phyloP scores from a whole-genome alignment of 1,140 invertebrate genomes.

The Hyphantria cunea region DNA sequence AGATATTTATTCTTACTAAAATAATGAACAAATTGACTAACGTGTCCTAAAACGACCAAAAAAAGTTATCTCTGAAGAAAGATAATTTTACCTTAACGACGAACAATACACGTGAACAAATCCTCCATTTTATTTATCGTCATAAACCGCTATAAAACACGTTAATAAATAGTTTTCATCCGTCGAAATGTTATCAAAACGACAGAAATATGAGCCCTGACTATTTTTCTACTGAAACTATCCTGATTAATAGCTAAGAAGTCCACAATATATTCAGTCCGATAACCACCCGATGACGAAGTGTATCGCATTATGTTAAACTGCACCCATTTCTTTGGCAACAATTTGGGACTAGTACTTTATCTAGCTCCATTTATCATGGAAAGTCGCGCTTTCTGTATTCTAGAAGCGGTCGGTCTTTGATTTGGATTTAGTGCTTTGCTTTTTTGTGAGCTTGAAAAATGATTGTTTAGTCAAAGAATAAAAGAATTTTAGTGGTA shows the following conservation, averaged over 20 bases:
- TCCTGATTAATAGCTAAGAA: conserved; percentile 26
- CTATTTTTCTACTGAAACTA: conserved; percentile 20
- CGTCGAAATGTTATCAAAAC: conserved; percentile 22
- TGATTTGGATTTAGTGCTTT: conserved; percentile 9
- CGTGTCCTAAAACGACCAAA: too few relatives aligned
- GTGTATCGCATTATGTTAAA: conserved; percentile 43
- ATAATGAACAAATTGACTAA: too few relatives aligned
- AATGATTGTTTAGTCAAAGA: too few relatives aligned
- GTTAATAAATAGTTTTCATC: conserved; percentile 24
- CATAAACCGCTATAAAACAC: conserved; percentile 10
- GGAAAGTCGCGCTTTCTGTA: conserved; percentile 28
- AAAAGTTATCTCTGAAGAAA: too few relatives aligned
- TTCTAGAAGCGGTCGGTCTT: conserved; percentile 16
- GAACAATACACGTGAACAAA: too few relatives aligned
- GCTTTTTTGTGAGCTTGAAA: background rate
- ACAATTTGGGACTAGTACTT: conserved; percentile 39
- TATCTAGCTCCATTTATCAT: conserved; percentile 43
- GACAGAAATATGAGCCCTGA: conserved; percentile 26
- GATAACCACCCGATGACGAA: conserved; percentile 38
- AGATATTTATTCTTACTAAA: too few relatives aligned
- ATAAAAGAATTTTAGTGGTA: too few relatives aligned
- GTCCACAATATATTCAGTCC: conserved; percentile 34
- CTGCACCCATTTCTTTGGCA: conserved; percentile 35
- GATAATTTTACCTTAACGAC: too few relatives aligned
- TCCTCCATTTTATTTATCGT: background rate